Base-by-base conservation (phyloP, 2,797 vertebrate species). In the Cryptoprocta ferox region DNA sequence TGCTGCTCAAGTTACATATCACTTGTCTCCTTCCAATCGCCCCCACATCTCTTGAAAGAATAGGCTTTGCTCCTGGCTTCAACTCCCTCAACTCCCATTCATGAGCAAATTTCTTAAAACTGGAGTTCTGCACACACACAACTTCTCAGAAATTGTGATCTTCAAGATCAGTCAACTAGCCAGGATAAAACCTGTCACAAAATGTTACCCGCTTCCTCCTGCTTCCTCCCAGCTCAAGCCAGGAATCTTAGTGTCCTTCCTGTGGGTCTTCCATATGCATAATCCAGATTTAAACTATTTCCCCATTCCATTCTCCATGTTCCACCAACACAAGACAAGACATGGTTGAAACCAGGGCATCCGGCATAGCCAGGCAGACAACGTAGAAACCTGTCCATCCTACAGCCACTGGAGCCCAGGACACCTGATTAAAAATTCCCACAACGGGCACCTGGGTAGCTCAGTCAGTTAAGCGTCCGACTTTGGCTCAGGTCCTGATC, bases 361-460 rank as follows among this genome's bases (percentile, higher is more conserved):
- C 26, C 2, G 39, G 30, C 3, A 9, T 35, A 81, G 35, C 13
- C 10, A n/a, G 39, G 76, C 48, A 45, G 30, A 26, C 28, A 35
- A 4, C 4, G 7, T 5, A 21, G 18, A 15, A 19, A n/a, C 28
- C 6, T 13, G 12, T 8, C 13, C 9, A 42, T 19, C 30, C 5
- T n/a, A 2, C 5, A 24, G 2, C 61, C 35, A 16, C 1, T 24
- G 24, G 75, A 35, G 13, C 9, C 35, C 5, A 42, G 63, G 10
- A 68, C 16, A 14, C 9, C n/a, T 16, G 10, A 39, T 53, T 66
- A 66, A 71, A 84, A 39, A 76, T 7, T 50, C 65, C 73, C 73
- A 37, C 2, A 71, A 76, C 21, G 56, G 21, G 56, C 21, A 3
- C 56, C 56, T 59, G 21, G 21, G 56, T 24, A 9, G 56, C 56